Base-by-base conservation (phyloP, 2,797 vertebrate genomes). In the Euphonia xanthogaster region DNA sequence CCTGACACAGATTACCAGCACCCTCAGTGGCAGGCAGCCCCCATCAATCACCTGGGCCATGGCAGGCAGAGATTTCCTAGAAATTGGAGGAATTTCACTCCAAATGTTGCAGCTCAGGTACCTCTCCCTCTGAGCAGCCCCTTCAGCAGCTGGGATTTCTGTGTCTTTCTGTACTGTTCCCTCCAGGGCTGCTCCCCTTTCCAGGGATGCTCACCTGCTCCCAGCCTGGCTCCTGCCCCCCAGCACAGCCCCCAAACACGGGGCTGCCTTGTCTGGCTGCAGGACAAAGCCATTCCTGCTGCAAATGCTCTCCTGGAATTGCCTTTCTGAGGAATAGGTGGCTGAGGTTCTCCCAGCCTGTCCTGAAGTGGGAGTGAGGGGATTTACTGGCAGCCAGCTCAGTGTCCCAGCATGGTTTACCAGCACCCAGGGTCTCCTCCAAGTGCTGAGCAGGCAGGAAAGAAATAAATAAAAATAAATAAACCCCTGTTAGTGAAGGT, bases 391-490 rank as follows among this genome's bases (percentile, higher is more conserved):
- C 82, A 89, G 62, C 58, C 72, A 45, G 18, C 71, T 50, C 45
- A 6, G 33, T n/a, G 74, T 85, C 42, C 68, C 74, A 37, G 47
- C 30, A 4, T 3, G 27, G 42, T 61, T 88, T 57, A 53, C 30
- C 71, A 70, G 68, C 65, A 83, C 16, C 88, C 42, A 88, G 22
- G 13, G 39, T 80, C 84, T 76, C 54, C 80, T 83, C 68, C 30
- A 83, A 93, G 86, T 31, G 62, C 74, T 78, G 35, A 94, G 65
- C 14, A 44, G 40, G 68, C 62, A 90, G 76, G 63, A 86, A 94
- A 88, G 24, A 74, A 87, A 92, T 18, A 93, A 91, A 94, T 82
- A 78, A 63, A 77, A 84, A 91, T 60, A 93, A 95, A 86, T 84
- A 76, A 87, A 47, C 33, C 31, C 73, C 51, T 78, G 15, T 92